These are phyloP conservation scores for Parelbella ahira DNA, from an alignment of 2,888 invertebrate species.

Conservation along the genomic window DNA sequence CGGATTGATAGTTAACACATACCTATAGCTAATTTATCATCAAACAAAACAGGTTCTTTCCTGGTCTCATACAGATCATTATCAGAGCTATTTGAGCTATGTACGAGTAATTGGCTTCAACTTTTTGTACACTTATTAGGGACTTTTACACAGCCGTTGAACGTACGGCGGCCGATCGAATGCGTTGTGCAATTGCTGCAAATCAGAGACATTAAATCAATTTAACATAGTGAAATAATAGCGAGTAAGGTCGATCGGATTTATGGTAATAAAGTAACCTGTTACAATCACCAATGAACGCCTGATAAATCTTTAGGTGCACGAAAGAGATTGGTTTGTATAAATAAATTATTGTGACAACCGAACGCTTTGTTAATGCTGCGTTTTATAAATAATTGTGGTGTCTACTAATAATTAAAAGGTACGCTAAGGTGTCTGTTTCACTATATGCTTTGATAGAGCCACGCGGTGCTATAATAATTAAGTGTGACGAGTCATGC, in stretches of 20 bases:
- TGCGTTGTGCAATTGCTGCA: constrained; percentile 1
- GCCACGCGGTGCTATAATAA: no score
- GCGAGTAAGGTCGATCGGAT: constrained; percentile 45
- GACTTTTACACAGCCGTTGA: no score
- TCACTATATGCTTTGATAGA: no score
- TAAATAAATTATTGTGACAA: constrained; percentile 37
- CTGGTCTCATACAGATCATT: no score
- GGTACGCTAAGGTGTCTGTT: neutral
- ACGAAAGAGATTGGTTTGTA: constrained; percentile 42
- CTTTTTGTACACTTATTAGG: no score
- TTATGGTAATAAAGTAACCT: constrained; percentile 46
- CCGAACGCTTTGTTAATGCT: constrained; percentile 24
- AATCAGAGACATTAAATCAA: constrained; percentile 7
- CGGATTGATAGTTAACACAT: no score
- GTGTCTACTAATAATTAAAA: constrained; percentile 14
- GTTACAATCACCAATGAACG: constrained; percentile 40
- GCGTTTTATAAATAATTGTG: constrained; percentile 9
- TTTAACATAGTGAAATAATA: constrained; percentile 30
- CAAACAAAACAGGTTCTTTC: no score
- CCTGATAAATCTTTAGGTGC: constrained; percentile 47
- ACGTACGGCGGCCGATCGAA: neutral
- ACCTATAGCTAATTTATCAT: no score
- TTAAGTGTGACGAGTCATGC: no score
- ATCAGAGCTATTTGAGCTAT: no score
- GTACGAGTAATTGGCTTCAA: no score